Evolutionary conservation across 1,140 invertebrate genomes (phyloP).

Genomic region (Stegodyphus mimosarum): DNA sequence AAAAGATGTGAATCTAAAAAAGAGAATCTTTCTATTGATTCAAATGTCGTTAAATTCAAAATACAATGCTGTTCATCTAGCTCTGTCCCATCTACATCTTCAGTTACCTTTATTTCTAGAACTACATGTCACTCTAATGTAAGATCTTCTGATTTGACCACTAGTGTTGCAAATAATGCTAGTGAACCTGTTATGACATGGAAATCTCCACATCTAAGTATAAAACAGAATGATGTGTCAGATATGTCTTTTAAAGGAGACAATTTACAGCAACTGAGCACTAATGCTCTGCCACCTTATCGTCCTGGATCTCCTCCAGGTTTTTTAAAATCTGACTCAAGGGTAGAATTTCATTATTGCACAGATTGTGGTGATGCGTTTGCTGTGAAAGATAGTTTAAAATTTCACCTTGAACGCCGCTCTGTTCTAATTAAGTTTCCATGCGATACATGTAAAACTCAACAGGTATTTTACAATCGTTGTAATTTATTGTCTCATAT

Average conservation of each 20-base stretch:
- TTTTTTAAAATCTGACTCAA: neutral
- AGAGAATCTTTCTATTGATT: too few relatives aligned
- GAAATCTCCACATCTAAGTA: too few relatives aligned
- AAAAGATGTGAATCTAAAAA: too few relatives aligned
- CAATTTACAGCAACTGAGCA: slow-evolving; percentile 56
- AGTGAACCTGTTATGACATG: too few relatives aligned
- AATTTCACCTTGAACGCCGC: slow-evolving; percentile 63
- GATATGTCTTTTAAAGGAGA: slow-evolving; percentile 29
- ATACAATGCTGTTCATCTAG: too few relatives aligned
- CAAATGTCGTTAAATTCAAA: too few relatives aligned
- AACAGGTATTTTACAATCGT: slow-evolving; percentile 65
- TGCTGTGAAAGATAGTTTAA: slow-evolving; percentile 64
- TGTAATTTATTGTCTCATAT: slow-evolving; percentile 46
- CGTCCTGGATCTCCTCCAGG: slow-evolving; percentile 9
- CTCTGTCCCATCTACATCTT: too few relatives aligned
- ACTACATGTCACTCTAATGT: too few relatives aligned
- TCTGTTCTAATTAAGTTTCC: slow-evolving; percentile 65
- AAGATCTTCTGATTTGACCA: too few relatives aligned
- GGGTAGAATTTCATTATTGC: slow-evolving; percentile 63
- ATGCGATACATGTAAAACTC: slow-evolving; percentile 64
- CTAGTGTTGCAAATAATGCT: too few relatives aligned
- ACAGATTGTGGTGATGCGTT: slow-evolving; percentile 66
- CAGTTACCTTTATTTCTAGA: too few relatives aligned
- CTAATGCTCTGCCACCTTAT: slow-evolving; percentile 61
- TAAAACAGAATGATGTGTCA: slow-evolving; percentile 12